phyloP scores from a whole-genome alignment of 2,888 invertebrate species.

The Mythimna albipuncta region DNA sequence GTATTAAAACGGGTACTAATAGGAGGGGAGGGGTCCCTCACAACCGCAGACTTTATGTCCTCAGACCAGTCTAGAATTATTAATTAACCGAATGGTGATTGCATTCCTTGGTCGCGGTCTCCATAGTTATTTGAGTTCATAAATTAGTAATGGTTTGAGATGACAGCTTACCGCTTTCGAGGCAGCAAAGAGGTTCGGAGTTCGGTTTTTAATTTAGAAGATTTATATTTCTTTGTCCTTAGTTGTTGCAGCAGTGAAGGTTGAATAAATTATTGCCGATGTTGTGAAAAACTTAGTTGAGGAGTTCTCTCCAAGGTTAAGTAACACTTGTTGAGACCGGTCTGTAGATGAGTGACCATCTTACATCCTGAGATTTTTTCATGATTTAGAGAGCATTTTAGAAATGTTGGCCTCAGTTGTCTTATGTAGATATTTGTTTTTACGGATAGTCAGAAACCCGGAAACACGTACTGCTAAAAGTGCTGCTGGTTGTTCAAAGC shows the following conservation, averaged over 20 bases:
- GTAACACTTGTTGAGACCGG: too few relatives aligned
- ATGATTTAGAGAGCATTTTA: too few relatives aligned
- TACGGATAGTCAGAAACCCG: too few relatives aligned
- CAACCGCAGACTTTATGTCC: conserved; percentile 87
- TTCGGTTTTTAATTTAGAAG: conserved; percentile 28
- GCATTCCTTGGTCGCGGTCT: conserved; percentile 83
- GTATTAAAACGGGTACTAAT: conserved; percentile 87
- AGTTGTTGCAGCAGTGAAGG: background rate
- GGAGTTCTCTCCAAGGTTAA: too few relatives aligned
- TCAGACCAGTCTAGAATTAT: conserved; percentile 88
- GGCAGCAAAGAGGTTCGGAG: background rate
- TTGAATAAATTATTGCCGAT: background rate
- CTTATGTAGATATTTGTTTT: too few relatives aligned
- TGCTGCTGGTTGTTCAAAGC: too few relatives aligned
- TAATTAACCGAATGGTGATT: conserved; percentile 88
- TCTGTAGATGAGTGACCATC: too few relatives aligned
- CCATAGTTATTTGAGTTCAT: conserved; percentile 75
- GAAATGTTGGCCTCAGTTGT: too few relatives aligned
- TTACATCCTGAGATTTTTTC: too few relatives aligned
- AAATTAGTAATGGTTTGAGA: conserved; percentile 71
- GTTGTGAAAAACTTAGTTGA: background rate
- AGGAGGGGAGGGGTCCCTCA: conserved; percentile 69
- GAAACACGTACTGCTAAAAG: too few relatives aligned
- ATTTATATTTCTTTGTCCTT: conserved; percentile 11
- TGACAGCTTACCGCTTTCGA: conserved; percentile 46